Percentiles rank a stretch among this genome's conserved stretches.
Evolutionary conservation across 2,888 invertebrate species (phyloP).

Genomic region (Listrodromus nycthemerus): DNA sequence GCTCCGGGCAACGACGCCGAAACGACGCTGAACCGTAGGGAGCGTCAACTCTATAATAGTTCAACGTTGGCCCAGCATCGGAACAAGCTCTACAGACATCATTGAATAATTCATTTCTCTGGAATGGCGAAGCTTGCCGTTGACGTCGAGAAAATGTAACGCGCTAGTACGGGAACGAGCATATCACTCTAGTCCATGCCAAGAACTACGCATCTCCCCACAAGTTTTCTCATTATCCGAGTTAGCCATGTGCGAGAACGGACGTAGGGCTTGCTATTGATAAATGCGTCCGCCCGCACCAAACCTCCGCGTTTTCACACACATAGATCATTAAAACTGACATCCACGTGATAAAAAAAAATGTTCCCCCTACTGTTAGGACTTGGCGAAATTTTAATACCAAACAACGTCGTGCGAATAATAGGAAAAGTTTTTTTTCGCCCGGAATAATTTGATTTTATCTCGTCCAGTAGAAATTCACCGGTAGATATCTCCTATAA

Average conservation of each 20-base stretch:
- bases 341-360: background rate
- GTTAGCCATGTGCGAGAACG: constrained; percentile 35
- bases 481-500: background rate
- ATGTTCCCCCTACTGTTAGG: background rate
- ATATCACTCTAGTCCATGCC: constrained; percentile 25
- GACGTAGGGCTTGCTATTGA: constrained; percentile 27
- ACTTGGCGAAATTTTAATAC: background rate
- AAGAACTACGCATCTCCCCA: constrained; percentile 4
- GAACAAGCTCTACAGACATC: background rate
- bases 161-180: background rate
- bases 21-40: background rate
- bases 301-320: background rate
- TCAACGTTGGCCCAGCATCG: constrained; percentile 3
- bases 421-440: constrained; percentile 12
- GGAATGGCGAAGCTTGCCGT: constrained; percentile 13
- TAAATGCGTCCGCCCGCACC: constrained; percentile 8
- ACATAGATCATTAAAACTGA: background rate
- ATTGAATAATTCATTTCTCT: constrained; percentile 51
- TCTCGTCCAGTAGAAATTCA: background rate
- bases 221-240: constrained; percentile 40
- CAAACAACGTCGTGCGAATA: background rate
- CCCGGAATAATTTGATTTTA: background rate
- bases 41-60: constrained; percentile 10
- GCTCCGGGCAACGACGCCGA: constrained; percentile 1
- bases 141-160: constrained; percentile 1